These are phyloP conservation scores for Drosophila parthenogenetica DNA, from an alignment of 2,888 invertebrate genomes.

Conservation along the genomic window DNA sequence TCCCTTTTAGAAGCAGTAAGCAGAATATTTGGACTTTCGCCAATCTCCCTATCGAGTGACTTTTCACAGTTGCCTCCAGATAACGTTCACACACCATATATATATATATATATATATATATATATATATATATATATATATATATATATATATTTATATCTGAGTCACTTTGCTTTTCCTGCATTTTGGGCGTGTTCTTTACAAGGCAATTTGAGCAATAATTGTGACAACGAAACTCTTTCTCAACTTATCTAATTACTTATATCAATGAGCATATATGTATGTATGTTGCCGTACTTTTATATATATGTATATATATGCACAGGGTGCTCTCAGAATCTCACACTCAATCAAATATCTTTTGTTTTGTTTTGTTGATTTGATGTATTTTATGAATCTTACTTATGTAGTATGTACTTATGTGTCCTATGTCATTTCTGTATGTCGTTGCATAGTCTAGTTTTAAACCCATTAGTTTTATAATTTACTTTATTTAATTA, in stretches of 20 bases:
- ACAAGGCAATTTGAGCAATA: conserved; percentile 36
- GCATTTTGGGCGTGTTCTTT: conserved; percentile 34
- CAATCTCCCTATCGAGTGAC: conserved; percentile 25
- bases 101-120: neutral
- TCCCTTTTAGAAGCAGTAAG: conserved; percentile 54
- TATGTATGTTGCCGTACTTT: neutral
- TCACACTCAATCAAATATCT: conserved; percentile 24
- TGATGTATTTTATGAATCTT: neutral
- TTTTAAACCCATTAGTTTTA: conserved; percentile 17
- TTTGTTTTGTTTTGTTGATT: conserved; percentile 10
- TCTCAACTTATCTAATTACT: conserved; percentile 12
- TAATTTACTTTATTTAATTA: conserved; percentile 8
- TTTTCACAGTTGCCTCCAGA: conserved; percentile 28
- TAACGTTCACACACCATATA: conserved; percentile 1
- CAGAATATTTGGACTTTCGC: conserved; percentile 32
- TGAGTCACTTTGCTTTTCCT: conserved; percentile 28
- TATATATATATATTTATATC: neutral
- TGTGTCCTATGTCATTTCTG: conserved; percentile 21
- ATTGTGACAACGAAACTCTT: conserved; percentile 28
- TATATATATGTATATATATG: neutral
- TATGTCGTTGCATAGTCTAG: conserved; percentile 30
- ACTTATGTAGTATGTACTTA: conserved; percentile 9
- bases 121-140: conserved; percentile 6
- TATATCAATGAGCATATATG: neutral
- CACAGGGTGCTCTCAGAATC: conserved; percentile 35